Evolutionary conservation across 1,140 invertebrate species (phyloP), one percentile per base, ranked within the genome.

Genomic region (Nephila pilipes): DNA sequence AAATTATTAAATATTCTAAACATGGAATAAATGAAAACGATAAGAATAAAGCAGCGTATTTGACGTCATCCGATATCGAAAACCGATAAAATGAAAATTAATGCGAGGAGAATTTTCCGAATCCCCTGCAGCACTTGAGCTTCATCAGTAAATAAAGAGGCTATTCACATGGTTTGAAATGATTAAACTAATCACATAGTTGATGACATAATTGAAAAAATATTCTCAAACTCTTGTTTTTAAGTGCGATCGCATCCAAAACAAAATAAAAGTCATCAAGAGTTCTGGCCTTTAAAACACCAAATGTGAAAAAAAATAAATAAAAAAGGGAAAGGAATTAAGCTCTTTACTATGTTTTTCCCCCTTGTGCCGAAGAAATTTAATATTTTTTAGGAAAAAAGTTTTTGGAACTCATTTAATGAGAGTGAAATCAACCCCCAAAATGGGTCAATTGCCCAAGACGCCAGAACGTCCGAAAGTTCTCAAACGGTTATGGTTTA

Each of bases 401-500:
- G 87, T 89, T 90, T 90, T 81, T 32, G 54, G 88, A 90, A 90
- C 69, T 90, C 88, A 90, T 90, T 90, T 90, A 90, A 32, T 38
- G 69, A 57, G 54, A 80, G 1, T 55, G 38, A 75, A n/a, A 89
- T 89, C 87, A 75, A 55, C 87, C 65, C 65, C 55, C n/a, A 29
- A 81, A 90, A 32, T 75, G 88, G 88, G 88, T 90, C 88, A 90
- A 90, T 90, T 90, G 88, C 88, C 18, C 8, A 36, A 38, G 88
- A 90, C 88, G 88, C 88, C 88, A 81, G 69, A 79, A 46, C 55
- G 88, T 90, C 88, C 75, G 32, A 80, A 81, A 81, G 36, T 90
- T 81, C 88, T 81, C 75, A 80, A 90, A 90, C 88, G 75, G 88
- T 90, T 90, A 90, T 90, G 88, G 88, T 90, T 90, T 90, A 90